Conservation (phyloP, 2,113 vertebrate species). For the Paraplagusia blochii region DNA sequence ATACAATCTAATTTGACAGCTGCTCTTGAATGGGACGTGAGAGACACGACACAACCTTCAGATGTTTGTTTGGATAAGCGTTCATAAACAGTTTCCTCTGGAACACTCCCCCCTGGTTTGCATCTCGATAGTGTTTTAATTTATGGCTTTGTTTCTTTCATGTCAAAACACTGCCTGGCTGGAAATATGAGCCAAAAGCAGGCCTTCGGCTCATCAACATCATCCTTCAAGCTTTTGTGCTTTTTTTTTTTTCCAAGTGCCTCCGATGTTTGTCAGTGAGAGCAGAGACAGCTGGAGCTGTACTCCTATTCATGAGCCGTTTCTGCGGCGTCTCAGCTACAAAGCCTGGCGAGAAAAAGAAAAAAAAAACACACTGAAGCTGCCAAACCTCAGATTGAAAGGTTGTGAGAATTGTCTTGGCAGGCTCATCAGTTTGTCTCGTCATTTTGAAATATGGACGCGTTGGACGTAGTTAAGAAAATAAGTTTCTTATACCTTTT, state of each 20-base stretch:
- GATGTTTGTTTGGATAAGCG: slow-evolving; percentile 24
- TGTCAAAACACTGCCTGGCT: slow-evolving; percentile 49
- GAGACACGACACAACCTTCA: slow-evolving; percentile 10
- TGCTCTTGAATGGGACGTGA: slow-evolving; percentile 12
- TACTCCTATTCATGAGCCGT: slow-evolving; percentile 48
- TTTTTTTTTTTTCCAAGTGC: slow-evolving; percentile 47
- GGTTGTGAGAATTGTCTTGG: slow-evolving; percentile 42
- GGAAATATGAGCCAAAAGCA: slow-evolving; percentile 39
- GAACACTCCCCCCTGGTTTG: slow-evolving; percentile 20
- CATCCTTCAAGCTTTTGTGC: slow-evolving; percentile 60
- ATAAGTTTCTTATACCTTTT: slow-evolving; percentile 22
- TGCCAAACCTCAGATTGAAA: slow-evolving; percentile 50
- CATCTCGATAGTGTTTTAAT: slow-evolving; percentile 52
- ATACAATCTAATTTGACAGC: slow-evolving; percentile 19
- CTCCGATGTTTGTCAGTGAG: slow-evolving; percentile 49
- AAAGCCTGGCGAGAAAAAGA: slow-evolving; percentile 41
- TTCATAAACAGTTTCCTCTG: slow-evolving; percentile 40
- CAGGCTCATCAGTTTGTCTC: slow-evolving; percentile 44
- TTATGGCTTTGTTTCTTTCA: slow-evolving; percentile 45
- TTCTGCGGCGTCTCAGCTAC: slow-evolving; percentile 52
- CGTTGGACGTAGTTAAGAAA: slow-evolving; percentile 11
- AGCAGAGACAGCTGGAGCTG: slow-evolving; percentile 44
- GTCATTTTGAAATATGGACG: slow-evolving; percentile 22
- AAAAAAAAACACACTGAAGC: slow-evolving; percentile 48
- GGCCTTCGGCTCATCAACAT: slow-evolving; percentile 50